Percentiles rank a stretch among this genome's conserved stretches.
phyloP scores from a whole-genome alignment of 2,888 invertebrate species.

The Lumbricus terrestris region DNA sequence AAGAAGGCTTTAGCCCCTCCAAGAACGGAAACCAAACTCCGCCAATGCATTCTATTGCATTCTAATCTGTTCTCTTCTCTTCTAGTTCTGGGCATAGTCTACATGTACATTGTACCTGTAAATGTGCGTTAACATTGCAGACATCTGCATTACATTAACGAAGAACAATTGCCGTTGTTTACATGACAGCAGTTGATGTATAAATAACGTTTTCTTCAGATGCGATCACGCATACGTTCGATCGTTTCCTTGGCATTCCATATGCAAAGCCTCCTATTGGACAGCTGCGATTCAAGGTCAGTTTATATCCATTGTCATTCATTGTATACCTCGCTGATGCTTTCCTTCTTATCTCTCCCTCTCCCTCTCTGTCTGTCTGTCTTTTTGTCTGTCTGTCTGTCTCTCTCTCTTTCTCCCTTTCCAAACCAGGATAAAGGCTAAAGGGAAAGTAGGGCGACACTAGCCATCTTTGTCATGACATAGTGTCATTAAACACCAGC shows the following conservation, averaged over 20 bases:
- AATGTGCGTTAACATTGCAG: not conserved
- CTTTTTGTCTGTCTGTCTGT: not conserved
- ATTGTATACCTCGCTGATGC: not conserved
- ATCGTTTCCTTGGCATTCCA: constrained; percentile 35
- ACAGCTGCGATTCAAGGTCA: constrained; percentile 34
- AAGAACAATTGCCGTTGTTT: not conserved
- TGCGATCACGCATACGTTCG: constrained; percentile 27
- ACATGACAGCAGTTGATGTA: not conserved
- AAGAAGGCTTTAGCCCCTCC: too few relatives aligned
- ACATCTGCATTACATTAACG: not conserved
- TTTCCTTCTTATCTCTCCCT: not conserved
- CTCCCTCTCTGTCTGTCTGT: not conserved
- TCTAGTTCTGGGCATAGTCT: too few relatives aligned
- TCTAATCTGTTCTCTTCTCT: too few relatives aligned
- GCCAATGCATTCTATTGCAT: too few relatives aligned
- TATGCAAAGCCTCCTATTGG: constrained; percentile 37
- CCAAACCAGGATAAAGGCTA: too few relatives aligned
- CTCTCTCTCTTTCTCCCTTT: too few relatives aligned
- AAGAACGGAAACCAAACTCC: too few relatives aligned
- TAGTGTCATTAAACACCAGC: too few relatives aligned
- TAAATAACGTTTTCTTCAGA: constrained; percentile 16
- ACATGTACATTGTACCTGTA: not conserved
- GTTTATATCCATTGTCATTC: too few relatives aligned
- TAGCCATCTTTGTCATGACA: too few relatives aligned
- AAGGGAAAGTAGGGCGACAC: too few relatives aligned